Base-by-base conservation (phyloP, 2,113 vertebrate species). In the Leptodactylus fuscus region DNA sequence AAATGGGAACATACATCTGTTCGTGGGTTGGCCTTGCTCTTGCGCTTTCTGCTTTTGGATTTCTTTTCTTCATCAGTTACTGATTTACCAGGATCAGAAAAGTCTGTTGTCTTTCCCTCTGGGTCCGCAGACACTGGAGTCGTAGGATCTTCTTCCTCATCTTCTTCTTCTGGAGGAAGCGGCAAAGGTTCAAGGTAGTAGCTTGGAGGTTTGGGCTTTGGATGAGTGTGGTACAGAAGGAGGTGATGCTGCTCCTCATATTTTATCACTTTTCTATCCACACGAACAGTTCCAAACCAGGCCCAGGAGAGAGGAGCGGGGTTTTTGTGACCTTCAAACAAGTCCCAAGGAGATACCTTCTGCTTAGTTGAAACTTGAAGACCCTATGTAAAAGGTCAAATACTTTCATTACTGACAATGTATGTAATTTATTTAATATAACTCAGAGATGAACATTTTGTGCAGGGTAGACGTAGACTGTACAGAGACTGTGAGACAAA, bases 251-350 rank as follows among this genome's bases (percentile, higher is more conserved):
- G 92, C 20, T 95, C 94, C 86, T 94, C 93, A 0, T 93, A 92
- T 34, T 91, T 93, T 38, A 92, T 85, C 41, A 91, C 90, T 32
- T 93, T 94, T 49, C 93, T 90, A 77, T 94, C 90, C 0, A 94
- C 88, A 8, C 91, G 89, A 77, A 93, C 91, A 0, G 94, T 92
- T 51, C 94, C 94, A 44, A 94, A 94, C 93, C 93, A 93, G 1
- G 92, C 91, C 94, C 94, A 95, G 49, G 93, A 95, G 34, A 95
- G 91, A 13, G 94, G 93, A 13, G 92, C 92, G 1, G 93, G 94
- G 84, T 91, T 94, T 88, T 90, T 95, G 69, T 92, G 93, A 46
- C 94, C 93, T 81, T 94, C 94, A 67, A 94, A 92, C 81, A 95
- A 87, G 87, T 92, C 94, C 94, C 94, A 95, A 0, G 93, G 92